Evolutionary conservation across 2,113 vertebrate species (phyloP).

Genomic region (Bos indicus): DNA sequence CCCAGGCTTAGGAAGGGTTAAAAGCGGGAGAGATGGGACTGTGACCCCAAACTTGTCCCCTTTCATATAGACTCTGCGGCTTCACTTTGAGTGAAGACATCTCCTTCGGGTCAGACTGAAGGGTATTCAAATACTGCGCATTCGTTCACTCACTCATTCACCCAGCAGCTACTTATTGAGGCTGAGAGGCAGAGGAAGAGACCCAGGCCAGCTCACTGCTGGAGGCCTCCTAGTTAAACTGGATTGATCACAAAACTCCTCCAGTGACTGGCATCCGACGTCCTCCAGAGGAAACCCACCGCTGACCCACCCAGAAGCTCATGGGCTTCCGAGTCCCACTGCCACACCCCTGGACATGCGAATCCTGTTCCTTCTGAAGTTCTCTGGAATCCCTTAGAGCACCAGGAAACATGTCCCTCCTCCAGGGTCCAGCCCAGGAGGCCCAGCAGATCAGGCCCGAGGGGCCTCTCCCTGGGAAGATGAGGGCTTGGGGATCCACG

Average conservation of each 20-base stretch:
- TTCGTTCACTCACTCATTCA: background rate
- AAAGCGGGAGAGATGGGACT: background rate
- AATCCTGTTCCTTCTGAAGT: accelerated
- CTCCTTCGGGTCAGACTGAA: background rate
- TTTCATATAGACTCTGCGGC: background rate
- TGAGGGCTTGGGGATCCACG: accelerated
- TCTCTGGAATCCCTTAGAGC: background rate
- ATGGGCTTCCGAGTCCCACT: background rate
- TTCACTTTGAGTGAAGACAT: background rate
- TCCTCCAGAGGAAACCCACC: background rate
- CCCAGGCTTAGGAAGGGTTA: background rate
- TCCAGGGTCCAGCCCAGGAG: background rate
- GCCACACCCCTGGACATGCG: accelerated
- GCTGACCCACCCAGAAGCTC: background rate
- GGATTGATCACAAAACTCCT: background rate
- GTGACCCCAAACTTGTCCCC: background rate
- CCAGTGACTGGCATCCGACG: accelerated
- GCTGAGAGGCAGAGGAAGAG: background rate
- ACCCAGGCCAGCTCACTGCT: background rate
- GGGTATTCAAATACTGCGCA: background rate
- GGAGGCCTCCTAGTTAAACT: background rate
- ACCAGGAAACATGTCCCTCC: accelerated
- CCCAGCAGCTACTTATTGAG: background rate
- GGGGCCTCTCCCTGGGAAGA: background rate
- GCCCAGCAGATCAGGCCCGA: accelerated